Evolutionary conservation across 2,797 vertebrate species (phyloP).

Genomic region (Alfaro cultratus): DNA sequence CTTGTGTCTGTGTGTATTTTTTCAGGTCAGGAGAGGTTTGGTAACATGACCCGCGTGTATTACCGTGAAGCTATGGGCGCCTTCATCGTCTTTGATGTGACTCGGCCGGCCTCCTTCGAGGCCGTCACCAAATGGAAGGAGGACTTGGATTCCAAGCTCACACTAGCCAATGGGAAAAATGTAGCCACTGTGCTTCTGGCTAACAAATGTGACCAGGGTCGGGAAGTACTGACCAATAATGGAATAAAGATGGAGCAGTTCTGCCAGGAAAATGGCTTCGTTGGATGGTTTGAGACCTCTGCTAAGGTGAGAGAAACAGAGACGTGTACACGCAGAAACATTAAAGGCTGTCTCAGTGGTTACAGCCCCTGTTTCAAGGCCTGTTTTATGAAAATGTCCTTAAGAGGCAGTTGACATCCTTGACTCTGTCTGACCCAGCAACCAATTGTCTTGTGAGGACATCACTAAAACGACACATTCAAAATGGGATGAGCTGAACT

Average conservation of each 20-base stretch:
- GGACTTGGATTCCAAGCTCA: constrained; percentile 97
- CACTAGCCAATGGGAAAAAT: constrained; percentile 92
- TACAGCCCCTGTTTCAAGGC: constrained; percentile 8
- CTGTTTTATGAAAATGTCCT: constrained; percentile 32
- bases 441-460: constrained; percentile 33
- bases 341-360: constrained; percentile 15
- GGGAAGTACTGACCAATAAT: constrained; percentile 89
- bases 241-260: constrained; percentile 97
- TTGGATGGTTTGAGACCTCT: constrained; percentile 96
- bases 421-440: constrained; percentile 23
- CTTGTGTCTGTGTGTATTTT: constrained; percentile 13
- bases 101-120: constrained; percentile 94
- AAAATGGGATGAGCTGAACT: constrained; percentile 31
- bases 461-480: constrained; percentile 30
- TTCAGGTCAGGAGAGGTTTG: constrained; percentile 96
- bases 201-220: constrained; percentile 97
- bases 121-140: constrained; percentile 98
- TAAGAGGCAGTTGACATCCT: constrained; percentile 38
- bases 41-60: constrained; percentile 99
- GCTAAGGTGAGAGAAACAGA: constrained; percentile 88
- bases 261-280: constrained; percentile 96
- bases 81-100: constrained; percentile 98
- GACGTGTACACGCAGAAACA: not conserved
- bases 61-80: constrained; percentile 98
- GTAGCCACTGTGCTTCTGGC: constrained; percentile 94